phyloP scores from a whole-genome alignment of 30 jellyfish, hydroid and myxozoan genomes.

The Euphysa ruthae region DNA sequence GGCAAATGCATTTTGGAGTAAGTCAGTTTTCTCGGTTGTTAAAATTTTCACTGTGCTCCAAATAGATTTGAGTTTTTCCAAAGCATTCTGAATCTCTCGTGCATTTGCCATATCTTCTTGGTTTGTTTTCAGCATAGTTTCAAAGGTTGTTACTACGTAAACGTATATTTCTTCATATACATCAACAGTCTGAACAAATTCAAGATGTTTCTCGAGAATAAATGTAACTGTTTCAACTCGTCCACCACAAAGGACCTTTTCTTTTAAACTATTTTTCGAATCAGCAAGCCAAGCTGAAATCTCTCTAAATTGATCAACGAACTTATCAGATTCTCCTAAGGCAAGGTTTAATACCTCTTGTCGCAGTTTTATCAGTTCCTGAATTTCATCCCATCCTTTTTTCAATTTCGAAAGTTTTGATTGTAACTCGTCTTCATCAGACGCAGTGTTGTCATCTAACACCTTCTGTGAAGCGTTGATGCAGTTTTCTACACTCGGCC shows the following conservation, averaged over 20 bases:
- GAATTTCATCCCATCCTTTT: slow-evolving; percentile 74
- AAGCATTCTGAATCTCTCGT: slow-evolving; percentile 52
- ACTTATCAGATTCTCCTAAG: slow-evolving; percentile 68
- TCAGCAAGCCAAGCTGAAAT: slow-evolving; percentile 62
- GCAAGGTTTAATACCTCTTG: slow-evolving; percentile 48
- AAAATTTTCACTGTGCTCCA: slow-evolving; percentile 60
- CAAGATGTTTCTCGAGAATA: slow-evolving; percentile 80
- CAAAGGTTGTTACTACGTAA: slow-evolving; percentile 59
- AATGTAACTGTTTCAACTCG: slow-evolving; percentile 48
- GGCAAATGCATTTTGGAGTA: slow-evolving; percentile 50
- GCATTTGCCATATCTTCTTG: slow-evolving; percentile 33
- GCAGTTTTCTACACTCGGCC: slow-evolving; percentile 55
- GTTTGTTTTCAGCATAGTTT: slow-evolving; percentile 46
- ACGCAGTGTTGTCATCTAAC: slow-evolving; percentile 27
- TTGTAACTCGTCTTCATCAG: slow-evolving; percentile 41
- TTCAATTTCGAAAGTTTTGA: slow-evolving; percentile 37
- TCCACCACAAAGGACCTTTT: slow-evolving; percentile 69
- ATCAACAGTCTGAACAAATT: slow-evolving; percentile 48
- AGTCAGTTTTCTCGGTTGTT: slow-evolving; percentile 50
- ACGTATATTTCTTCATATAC: slow-evolving; percentile 42
- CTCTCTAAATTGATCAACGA: slow-evolving; percentile 80
- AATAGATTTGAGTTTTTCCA: slow-evolving; percentile 44
- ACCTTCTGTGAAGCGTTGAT: slow-evolving; percentile 42
- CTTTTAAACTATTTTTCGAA: slow-evolving; percentile 49
- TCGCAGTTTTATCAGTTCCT: slow-evolving; percentile 31